Base-by-base conservation (phyloP, 2,113 vertebrate species). In the Garra rufa region DNA sequence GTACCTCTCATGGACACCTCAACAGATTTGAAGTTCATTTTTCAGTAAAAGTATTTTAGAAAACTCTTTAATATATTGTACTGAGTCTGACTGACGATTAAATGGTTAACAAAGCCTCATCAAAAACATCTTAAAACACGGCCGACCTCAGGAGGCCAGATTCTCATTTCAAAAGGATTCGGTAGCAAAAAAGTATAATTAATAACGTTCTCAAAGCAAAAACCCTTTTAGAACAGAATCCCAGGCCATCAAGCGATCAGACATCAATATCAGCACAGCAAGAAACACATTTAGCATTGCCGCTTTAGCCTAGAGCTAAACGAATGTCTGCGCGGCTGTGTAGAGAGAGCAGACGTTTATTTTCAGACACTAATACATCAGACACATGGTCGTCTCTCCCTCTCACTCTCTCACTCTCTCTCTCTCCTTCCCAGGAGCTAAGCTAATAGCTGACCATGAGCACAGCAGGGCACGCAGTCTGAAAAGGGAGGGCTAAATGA, bases 231-330 rank as follows among this genome's bases (percentile, higher is more conserved):
- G 84, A 88, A 86, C 73, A 48, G 73, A 80, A 83, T 85, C 83
- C 85, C 83, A 86, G 84, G 85, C 24, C 59, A 85, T 50, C 41
- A 85, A 85, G 85, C 81, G 80, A 90, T 91, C 85, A 91, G 85
- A 89, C 89, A 89, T 90, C 89, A 91, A 89, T 90, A 91, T 82
- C 28, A 78, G 78, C 89, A 81, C 86, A 83, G 88, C 84, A 77
- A 87, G 88, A 81, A 61, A 73, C 14, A 14, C 21, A 65, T 87
- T 80, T 50, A 0, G 77, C 76, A 21, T 50, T 41, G 80, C 55
- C 85, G 81, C 86, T 89, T 91, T 86, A 79, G 86, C 55, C 70
- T 84, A 86, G 34, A 63, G 83, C 73, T 61, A 80, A 17, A 77
- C 82, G 34, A 83, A 80, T 78, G 26, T 65, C 52, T 83, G 63